Base-by-base conservation (phyloP, 64 coral and sea anemone species). In the Pachyseris speciosa region DNA sequence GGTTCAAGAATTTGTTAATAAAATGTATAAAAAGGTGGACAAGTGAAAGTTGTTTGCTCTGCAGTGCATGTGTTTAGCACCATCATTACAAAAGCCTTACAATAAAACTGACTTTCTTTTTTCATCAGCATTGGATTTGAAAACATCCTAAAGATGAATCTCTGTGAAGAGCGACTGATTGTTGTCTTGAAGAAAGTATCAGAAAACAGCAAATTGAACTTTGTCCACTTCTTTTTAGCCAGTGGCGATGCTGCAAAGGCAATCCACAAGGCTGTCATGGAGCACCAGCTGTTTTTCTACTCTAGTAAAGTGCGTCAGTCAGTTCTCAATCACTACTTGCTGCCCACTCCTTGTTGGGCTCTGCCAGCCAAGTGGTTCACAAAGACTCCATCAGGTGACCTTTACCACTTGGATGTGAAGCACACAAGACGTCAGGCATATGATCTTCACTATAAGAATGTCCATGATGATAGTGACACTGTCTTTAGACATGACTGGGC, bases 111-210 rank as follows among this genome's bases (percentile, higher is more conserved):
- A 68, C 20, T 85, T 36, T 69, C 40, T 87, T 44, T 2, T 39
- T 91, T 30, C 44, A 75, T 25, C 74, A 99, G 97, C 48, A 95
- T 99, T 72, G 78, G 90, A 22, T 99, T 95, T 99, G 88, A 95
- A 41, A 89, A 90, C 75, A 99, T 99, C 67, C 80, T 94, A 25
- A 99, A 99, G 63, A 95, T 99, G 73, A 99, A 95, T 58, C 77
- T 99, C 41, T 99, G 89, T 83, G 97, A 99, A 86, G 94, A 99
- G 11, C 90, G 97, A 1, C 94, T 99, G 37, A 99, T 99, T 90
- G 80, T 99, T 60, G 97, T 99, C 36, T 93, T 95, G 79, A 99
- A 93, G 64, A 95, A 92, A 93, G 20, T 78, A 6, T 51, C 76
- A 36, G 91, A 83, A 40, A 93, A 55, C 47, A 94, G 89, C 17